Evolutionary conservation across 2,888 invertebrate species (phyloP).

Genomic region (Microctonus hyperodae): DNA sequence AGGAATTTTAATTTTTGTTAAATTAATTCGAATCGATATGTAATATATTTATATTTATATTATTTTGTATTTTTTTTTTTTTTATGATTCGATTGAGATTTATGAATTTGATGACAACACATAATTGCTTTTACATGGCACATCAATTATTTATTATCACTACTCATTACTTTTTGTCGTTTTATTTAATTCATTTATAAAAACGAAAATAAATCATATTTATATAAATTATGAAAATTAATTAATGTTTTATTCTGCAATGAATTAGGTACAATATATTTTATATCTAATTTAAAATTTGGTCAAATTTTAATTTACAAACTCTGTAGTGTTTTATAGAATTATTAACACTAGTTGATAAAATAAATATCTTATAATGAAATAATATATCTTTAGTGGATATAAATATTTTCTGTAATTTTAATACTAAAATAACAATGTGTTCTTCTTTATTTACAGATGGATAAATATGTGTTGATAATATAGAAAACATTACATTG

Average conservation of each 20-base stretch:
- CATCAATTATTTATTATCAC: constrained; percentile 18
- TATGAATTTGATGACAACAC: not conserved
- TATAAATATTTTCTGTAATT: not conserved
- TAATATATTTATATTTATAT: constrained; percentile 21
- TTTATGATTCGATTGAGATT: not conserved
- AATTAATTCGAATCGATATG: constrained; percentile 14
- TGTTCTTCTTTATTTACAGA: not conserved
- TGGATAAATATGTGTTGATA: not conserved
- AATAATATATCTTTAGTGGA: not conserved
- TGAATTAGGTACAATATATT: too few relatives aligned
- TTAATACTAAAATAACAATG: too few relatives aligned
- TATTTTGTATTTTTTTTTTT: not conserved
- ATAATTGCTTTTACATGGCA: constrained; percentile 16
- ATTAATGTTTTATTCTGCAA: too few relatives aligned
- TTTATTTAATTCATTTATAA: constrained; percentile 21
- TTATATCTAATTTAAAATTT: too few relatives aligned
- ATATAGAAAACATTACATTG: not conserved
- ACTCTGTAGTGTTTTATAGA: too few relatives aligned
- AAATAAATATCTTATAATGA: not conserved
- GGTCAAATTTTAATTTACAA: too few relatives aligned
- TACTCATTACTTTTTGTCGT: constrained; percentile 2
- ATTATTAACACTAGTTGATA: not conserved
- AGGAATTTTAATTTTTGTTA: not conserved
- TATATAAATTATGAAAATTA: too few relatives aligned
- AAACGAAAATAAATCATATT: constrained; percentile 2